Percentiles rank a stretch among this genome's conserved stretches.
Evolutionary conservation across 2,888 invertebrate species (phyloP).

Genomic region (Melanostoma scalare): DNA sequence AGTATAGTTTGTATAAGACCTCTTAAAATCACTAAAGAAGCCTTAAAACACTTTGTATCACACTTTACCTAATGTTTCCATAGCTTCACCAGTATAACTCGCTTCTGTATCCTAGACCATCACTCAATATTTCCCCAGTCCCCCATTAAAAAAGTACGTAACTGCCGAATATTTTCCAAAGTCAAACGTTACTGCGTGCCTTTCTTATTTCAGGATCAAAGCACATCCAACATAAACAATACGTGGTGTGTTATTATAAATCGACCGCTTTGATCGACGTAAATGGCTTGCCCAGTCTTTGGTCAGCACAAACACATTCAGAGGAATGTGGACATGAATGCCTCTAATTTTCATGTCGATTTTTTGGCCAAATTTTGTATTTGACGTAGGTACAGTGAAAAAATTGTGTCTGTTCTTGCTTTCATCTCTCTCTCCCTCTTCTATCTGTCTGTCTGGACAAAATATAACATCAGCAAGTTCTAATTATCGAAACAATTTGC

Average conservation of each 20-base stretch:
- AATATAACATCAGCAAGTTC: conserved; percentile 61
- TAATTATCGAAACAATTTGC: conserved; percentile 71
- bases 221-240: conserved; percentile 5
- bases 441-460: conserved; percentile 5
- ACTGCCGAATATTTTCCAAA: background rate
- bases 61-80: no score
- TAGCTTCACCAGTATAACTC: no score
- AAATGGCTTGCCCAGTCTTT: conserved; percentile 15
- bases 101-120: no score
- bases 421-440: conserved; percentile 5
- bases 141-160: no score
- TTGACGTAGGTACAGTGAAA: conserved; percentile 52
- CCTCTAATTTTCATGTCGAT: conserved; percentile 37
- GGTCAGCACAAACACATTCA: conserved; percentile 32
- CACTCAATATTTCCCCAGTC: no score
- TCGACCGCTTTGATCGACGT: conserved; percentile 33
- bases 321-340: conserved; percentile 59
- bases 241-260: conserved; percentile 19
- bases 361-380: conserved; percentile 30
- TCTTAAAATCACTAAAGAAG: no score
- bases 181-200: background rate
- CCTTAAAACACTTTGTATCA: no score
- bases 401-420: conserved; percentile 18
- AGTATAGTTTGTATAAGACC: no score
- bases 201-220: conserved; percentile 31